Evolutionary conservation across 35 echinoderm and acorn worm genomes (phyloP), one percentile per base, ranked within the genome.

Genomic region (Ophiothrix spiculata): DNA sequence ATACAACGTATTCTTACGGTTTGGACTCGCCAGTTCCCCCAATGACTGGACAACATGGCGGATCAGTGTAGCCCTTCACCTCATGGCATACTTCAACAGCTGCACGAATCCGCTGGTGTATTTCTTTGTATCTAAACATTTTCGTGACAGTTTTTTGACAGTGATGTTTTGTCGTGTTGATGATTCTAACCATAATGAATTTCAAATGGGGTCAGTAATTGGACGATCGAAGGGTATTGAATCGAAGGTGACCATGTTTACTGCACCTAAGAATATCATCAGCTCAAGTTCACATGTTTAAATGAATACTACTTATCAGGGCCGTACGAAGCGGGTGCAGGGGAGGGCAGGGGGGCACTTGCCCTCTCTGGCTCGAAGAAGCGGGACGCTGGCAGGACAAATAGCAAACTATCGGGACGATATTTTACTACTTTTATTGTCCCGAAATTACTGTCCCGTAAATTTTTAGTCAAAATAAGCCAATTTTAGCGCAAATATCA

Each of bases 61-160:
- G 2, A 6, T 69, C 3, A 69, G 60, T 28, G 60, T 69, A 10
- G 60, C 60, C 3, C 25, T 69, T 69, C 60, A 69, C 29, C 60
- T 69, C 16, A 69, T 69, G 60, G 60, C 60, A 28, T 69, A 69
- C 60, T 69, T 69, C 60, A 69, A 69, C 60, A 69, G 60, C 23
- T 69, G 60, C 25, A 69, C 60, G 16, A 69, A 69, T 69, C 60
- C 60, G 1, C 16, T 69, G 17, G 60, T 69, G 17, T 69, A 69
- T 69, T 69, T 69, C 60, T 69, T 69, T 28, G 60, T 69, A 15
- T 69, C 60, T 1, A 69, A 69, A 25, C 60, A 25, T 69, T 69
- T 69, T 69, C 60, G 60, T 2, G 60, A 69, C 10, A 69, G 60
- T n/a, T 69, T 69, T 25, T 69, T 69, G 10, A 69, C 60, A 28